These are phyloP conservation scores for Phallusia fumigata DNA, from an alignment of 23 tunicate genomes.

Conservation along the genomic window DNA sequence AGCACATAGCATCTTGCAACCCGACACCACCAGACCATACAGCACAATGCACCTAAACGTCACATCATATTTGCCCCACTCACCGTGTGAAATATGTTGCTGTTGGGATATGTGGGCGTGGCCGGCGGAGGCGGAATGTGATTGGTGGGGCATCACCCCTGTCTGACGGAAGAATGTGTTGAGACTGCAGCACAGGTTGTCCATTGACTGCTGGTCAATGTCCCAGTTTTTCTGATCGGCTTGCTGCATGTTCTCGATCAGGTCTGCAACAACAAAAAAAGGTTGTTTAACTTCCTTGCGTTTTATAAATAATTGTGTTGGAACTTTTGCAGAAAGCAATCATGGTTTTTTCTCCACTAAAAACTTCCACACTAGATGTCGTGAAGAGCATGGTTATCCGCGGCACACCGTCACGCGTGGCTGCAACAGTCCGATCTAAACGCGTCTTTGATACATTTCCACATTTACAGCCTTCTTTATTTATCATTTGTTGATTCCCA, in stretches of 20 bases:
- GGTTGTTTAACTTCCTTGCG: background rate
- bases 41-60: too few relatives aligned
- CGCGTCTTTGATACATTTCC: too few relatives aligned
- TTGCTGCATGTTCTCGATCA: constrained; percentile 85
- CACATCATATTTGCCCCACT: background rate
- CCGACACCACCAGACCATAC: too few relatives aligned
- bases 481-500: too few relatives aligned
- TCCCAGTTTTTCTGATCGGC: constrained; percentile 94
- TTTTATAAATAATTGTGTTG: background rate
- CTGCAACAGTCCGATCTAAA: too few relatives aligned
- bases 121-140: constrained; percentile 34
- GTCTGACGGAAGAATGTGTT: constrained; percentile 64
- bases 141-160: constrained; percentile 37
- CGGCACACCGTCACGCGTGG: too few relatives aligned
- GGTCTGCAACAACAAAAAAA: constrained; percentile 32
- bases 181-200: constrained; percentile 73
- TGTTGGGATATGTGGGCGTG: constrained; percentile 1
- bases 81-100: background rate
- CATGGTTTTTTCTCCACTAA: too few relatives aligned
- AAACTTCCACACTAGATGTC: too few relatives aligned
- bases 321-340: background rate
- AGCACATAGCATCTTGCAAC: too few relatives aligned
- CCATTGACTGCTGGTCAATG: constrained; percentile 64
- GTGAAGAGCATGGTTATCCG: too few relatives aligned
- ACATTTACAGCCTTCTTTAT: too few relatives aligned